Conservation (phyloP, 2,797 vertebrate species). For the Malacoctenus gilli region DNA sequence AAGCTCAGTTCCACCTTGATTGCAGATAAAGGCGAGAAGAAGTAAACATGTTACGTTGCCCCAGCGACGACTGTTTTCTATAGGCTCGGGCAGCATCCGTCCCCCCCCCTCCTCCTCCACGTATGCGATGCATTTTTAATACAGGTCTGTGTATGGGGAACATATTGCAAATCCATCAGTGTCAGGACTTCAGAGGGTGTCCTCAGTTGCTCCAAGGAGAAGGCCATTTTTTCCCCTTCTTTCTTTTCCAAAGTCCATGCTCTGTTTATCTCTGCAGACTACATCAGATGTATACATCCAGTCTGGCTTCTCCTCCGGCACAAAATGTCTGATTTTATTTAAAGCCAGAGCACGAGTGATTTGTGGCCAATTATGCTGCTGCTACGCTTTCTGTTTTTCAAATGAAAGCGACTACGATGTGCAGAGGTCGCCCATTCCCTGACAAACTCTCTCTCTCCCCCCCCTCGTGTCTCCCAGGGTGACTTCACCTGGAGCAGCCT, state of each 20-base stretch:
- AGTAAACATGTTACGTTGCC: constrained; percentile 12
- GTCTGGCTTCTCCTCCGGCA: too few species aligned
- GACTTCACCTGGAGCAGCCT: constrained; percentile 98
- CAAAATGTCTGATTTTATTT: too few species aligned
- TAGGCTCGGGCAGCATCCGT: neutral
- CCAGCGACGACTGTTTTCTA: constrained; percentile 14
- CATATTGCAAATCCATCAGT: constrained; percentile 48
- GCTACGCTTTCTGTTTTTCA: too few species aligned
- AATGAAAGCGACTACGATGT: too few species aligned
- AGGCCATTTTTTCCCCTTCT: neutral
- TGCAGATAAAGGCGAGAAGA: constrained; percentile 15
- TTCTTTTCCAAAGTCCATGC: neutral
- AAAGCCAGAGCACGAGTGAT: too few species aligned
- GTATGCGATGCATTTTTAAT: neutral
- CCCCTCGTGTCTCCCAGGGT: constrained; percentile 81
- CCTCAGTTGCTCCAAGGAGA: constrained; percentile 34
- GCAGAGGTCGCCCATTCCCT: too few species aligned
- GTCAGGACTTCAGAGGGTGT: constrained; percentile 18
- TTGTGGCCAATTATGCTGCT: too few species aligned
- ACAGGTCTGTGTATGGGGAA: neutral
- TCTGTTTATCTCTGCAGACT: neutral
- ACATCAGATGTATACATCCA: neutral
- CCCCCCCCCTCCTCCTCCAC: constrained; percentile 5
- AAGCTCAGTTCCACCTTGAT: constrained; percentile 27
- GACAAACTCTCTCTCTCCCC: neutral